Conservation (phyloP, 2,888 invertebrate genomes). For the Andrena trimmerana region DNA sequence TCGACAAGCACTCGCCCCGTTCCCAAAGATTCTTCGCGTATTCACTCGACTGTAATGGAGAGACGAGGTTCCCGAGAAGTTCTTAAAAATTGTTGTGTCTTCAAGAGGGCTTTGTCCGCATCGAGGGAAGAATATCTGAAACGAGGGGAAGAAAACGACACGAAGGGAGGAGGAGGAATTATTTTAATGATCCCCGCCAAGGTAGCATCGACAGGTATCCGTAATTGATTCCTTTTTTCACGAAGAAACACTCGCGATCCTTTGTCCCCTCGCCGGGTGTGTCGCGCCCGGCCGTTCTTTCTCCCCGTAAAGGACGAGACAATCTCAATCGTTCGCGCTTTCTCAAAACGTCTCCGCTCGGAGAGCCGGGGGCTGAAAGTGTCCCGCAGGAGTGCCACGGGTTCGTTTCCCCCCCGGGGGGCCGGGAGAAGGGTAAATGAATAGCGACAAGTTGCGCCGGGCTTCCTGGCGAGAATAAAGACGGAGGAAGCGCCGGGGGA, state of each 20-base stretch:
- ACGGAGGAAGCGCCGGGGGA: conserved; percentile 34
- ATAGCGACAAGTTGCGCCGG: conserved; percentile 65
- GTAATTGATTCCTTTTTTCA: conserved; percentile 24
- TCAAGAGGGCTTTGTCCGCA: not conserved
- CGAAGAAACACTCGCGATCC: conserved; percentile 24
- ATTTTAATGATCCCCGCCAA: not conserved
- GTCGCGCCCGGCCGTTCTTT: conserved; percentile 32
- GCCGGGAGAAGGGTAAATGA: conserved; percentile 62
- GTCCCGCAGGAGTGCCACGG: conserved; percentile 36
- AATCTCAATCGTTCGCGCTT: conserved; percentile 62
- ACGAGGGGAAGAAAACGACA: not conserved
- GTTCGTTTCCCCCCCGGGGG: conserved; percentile 37
- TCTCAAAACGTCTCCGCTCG: conserved; percentile 53
- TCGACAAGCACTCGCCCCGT: too few relatives aligned
- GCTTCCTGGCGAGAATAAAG: conserved; percentile 56
- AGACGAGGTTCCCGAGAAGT: not conserved
- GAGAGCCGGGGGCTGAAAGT: conserved; percentile 40
- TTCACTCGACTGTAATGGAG: too few relatives aligned
- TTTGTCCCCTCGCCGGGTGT: conserved; percentile 42
- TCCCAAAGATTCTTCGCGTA: too few relatives aligned
- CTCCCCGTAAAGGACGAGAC: conserved; percentile 51
- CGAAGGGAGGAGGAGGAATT: not conserved
- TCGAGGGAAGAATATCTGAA: not conserved
- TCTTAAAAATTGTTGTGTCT: not conserved
- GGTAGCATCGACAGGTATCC: not conserved